Conservation (phyloP, 2,113 vertebrate genomes). For the Lathamus discolor region DNA sequence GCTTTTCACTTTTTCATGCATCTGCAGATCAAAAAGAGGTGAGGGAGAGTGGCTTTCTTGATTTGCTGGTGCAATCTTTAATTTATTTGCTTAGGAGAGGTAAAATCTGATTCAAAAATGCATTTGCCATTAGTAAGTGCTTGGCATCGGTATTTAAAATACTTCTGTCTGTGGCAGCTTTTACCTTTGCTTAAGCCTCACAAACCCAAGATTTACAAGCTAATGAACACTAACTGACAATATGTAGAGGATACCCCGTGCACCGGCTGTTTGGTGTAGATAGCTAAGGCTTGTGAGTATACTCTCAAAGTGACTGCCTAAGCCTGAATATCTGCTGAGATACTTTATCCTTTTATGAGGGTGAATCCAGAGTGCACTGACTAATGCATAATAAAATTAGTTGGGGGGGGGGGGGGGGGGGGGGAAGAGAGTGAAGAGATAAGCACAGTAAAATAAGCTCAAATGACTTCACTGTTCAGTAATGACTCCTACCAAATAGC, state of each 20-base stretch:
- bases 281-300: conserved; percentile 50
- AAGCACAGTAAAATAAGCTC: conserved; percentile 80
- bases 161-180: conserved; percentile 49
- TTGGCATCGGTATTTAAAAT: conserved; percentile 51
- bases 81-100: conserved; percentile 20
- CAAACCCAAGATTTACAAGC: conserved; percentile 53
- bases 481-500: conserved; percentile 80
- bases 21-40: background rate
- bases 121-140: conserved; percentile 61
- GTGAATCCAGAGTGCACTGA: conserved; percentile 80
- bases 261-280: conserved; percentile 6
- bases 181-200: conserved; percentile 51
- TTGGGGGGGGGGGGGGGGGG: conserved; percentile 7
- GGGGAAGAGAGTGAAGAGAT: conserved; percentile 61
- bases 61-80: background rate
- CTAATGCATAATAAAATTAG: conserved; percentile 80
- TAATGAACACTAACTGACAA: conserved; percentile 37
- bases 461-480: conserved; percentile 82
- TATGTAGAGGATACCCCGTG: conserved; percentile 21
- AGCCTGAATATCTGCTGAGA: conserved; percentile 73
- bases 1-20: background rate
- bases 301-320: conserved; percentile 59
- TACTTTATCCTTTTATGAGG: conserved; percentile 80
- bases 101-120: conserved; percentile 50
- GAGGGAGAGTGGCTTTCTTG: background rate